Evolutionary conservation across 2,113 vertebrate species (phyloP).

Genomic region (Lepidothrix coronata): DNA sequence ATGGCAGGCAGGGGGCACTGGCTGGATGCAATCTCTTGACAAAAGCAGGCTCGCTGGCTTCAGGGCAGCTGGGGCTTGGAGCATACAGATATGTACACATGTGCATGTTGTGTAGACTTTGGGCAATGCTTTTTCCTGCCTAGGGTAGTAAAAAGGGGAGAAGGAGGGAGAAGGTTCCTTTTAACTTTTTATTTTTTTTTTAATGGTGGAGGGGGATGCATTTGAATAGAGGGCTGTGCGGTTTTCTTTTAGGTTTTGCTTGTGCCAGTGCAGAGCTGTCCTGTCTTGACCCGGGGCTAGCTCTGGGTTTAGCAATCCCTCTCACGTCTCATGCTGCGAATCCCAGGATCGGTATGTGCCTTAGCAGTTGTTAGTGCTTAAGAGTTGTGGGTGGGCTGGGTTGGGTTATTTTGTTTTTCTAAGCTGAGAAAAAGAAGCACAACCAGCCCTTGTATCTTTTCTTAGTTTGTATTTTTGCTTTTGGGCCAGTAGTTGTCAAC

Average conservation of each 20-base stretch:
- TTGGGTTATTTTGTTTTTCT: not conserved
- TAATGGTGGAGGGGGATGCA: accelerated
- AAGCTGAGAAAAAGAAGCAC: not conserved
- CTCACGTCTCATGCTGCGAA: not conserved
- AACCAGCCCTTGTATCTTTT: not conserved
- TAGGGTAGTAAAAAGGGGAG: not conserved
- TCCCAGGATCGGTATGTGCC: not conserved
- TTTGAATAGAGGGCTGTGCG: not conserved
- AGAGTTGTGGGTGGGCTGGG: not conserved
- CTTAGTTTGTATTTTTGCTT: not conserved
- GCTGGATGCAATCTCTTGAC: not conserved
- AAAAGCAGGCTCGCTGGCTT: accelerated
- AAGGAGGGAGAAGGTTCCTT: not conserved
- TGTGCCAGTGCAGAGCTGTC: not conserved
- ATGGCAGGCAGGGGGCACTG: not conserved
- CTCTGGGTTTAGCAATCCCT: not conserved
- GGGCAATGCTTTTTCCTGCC: not conserved
- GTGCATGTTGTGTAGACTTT: not conserved
- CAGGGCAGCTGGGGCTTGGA: not conserved
- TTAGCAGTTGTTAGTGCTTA: not conserved
- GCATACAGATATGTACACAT: not conserved
- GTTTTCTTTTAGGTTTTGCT: not conserved
- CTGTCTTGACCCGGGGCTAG: not conserved
- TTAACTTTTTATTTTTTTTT: not conserved
- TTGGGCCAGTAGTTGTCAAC: not conserved